These are phyloP conservation scores for Stegana nigrithorax DNA, from an alignment of 2,888 invertebrate species.

Conservation along the genomic window DNA sequence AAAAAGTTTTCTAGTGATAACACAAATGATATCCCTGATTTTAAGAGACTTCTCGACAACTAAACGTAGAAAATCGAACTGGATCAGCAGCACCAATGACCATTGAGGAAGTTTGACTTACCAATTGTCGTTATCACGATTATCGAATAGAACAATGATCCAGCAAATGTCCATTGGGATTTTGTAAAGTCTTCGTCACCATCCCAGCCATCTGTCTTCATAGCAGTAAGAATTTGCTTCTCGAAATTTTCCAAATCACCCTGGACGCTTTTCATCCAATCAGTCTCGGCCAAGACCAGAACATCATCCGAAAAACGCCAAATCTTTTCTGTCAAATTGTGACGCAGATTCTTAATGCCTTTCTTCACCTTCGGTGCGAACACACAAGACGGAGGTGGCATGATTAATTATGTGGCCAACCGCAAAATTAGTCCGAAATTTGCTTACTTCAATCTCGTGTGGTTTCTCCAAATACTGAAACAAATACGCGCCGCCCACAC, in stretches of 20 bases:
- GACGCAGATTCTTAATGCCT: constrained; percentile 78
- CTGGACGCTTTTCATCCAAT: constrained; percentile 84
- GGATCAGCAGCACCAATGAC: too few species aligned
- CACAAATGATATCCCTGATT: too few species aligned
- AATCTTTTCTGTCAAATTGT: constrained; percentile 81
- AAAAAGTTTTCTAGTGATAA: too few species aligned
- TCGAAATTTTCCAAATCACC: constrained; percentile 76
- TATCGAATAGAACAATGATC: constrained; percentile 93
- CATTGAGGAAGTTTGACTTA: constrained; percentile 69
- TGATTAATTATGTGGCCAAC: neutral
- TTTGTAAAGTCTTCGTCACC: constrained; percentile 77
- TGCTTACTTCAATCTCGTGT: constrained; percentile 78
- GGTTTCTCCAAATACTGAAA: constrained; percentile 82
- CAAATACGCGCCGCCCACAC: constrained; percentile 87
- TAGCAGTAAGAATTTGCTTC: constrained; percentile 80
- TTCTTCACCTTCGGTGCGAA: constrained; percentile 88
- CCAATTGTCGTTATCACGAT: constrained; percentile 97
- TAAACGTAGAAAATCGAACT: too few species aligned
- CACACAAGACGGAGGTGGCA: too few species aligned
- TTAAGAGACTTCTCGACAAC: too few species aligned
- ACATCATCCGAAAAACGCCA: constrained; percentile 76
- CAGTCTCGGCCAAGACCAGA: constrained; percentile 75
- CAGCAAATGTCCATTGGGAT: constrained; percentile 87
- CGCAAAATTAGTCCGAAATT: too few species aligned
- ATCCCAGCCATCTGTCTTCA: constrained; percentile 92